Evolutionary conservation across 2,888 invertebrate species (phyloP).

Genomic region (Microctonus aethiopoides): DNA sequence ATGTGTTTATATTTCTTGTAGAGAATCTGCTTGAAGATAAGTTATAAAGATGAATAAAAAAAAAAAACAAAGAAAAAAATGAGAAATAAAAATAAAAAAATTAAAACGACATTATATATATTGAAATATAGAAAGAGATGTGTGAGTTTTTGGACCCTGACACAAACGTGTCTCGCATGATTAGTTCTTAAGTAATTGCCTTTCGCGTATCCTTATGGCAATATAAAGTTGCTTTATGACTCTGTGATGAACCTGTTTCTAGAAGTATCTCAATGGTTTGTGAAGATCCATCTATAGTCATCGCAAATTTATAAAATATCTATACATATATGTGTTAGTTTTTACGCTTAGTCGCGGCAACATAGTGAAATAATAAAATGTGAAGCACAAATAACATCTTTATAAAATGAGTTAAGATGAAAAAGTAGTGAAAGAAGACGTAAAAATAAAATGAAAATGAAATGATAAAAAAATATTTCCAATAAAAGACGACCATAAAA

Average conservation of each 20-base stretch:
- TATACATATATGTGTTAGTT: constrained; percentile 3
- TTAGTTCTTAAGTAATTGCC: constrained; percentile 63
- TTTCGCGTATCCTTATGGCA: constrained; percentile 54
- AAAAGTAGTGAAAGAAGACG: background rate
- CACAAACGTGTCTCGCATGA: constrained; percentile 53
- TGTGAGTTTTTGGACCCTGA: constrained; percentile 32
- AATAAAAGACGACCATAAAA: constrained; percentile 1
- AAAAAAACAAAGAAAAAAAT: background rate
- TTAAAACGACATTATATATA: constrained; percentile 12
- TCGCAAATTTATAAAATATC: background rate
- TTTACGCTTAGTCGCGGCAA: constrained; percentile 22
- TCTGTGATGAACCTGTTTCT: constrained; percentile 62
- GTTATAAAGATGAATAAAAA: constrained; percentile 1
- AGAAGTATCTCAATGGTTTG: constrained; percentile 27
- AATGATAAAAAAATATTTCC: constrained; percentile 4
- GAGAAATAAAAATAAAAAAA: background rate
- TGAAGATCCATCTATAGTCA: background rate
- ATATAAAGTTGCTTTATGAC: constrained; percentile 61
- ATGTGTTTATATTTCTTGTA: background rate
- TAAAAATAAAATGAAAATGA: constrained; percentile 1
- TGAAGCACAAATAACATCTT: background rate
- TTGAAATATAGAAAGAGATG: constrained; percentile 24
- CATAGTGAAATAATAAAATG: background rate
- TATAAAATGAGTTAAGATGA: constrained; percentile 2
- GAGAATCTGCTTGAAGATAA: background rate